These are phyloP conservation scores for Hyphantria cunea DNA, from an alignment of 1,140 invertebrate genomes.

Conservation along the genomic window DNA sequence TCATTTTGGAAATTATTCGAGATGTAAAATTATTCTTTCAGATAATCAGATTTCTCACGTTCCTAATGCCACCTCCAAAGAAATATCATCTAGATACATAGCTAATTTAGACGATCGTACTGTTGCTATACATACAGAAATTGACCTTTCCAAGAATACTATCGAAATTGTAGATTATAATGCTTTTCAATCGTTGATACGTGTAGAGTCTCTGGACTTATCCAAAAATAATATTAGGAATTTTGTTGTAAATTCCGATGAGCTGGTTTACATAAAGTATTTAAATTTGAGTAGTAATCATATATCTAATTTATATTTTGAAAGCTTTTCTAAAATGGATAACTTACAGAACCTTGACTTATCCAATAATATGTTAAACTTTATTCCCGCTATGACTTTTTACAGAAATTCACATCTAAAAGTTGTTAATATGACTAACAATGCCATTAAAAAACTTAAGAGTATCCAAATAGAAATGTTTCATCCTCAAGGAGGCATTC, in stretches of 20 bases:
- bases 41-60: slow-evolving; percentile 56
- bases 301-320: slow-evolving; percentile 51
- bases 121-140: slow-evolving; percentile 50
- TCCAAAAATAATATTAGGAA: slow-evolving; percentile 56
- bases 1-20: slow-evolving; percentile 52
- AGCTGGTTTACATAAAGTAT: slow-evolving; percentile 53
- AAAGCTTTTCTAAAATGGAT: slow-evolving; percentile 58
- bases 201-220: slow-evolving; percentile 54
- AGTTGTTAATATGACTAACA: slow-evolving; percentile 58
- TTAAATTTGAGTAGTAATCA: slow-evolving; percentile 66
- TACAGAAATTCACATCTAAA: slow-evolving; percentile 52
- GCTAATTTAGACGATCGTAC: slow-evolving; percentile 35
- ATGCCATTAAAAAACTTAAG: slow-evolving; percentile 50
- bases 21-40: slow-evolving; percentile 63
- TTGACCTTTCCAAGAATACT: slow-evolving; percentile 61
- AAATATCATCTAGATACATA: slow-evolving; percentile 33
- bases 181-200: slow-evolving; percentile 56
- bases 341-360: slow-evolving; percentile 67
- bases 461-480: slow-evolving; percentile 57
- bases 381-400: slow-evolving; percentile 54
- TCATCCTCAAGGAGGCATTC: slow-evolving; percentile 54
- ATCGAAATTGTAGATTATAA: slow-evolving; percentile 61
- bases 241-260: slow-evolving; percentile 56
- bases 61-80: slow-evolving; percentile 46
- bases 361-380: slow-evolving; percentile 60